These are phyloP conservation scores for Podarcis lilfordi DNA, from an alignment of 2,797 vertebrate species.

Conservation along the genomic window DNA sequence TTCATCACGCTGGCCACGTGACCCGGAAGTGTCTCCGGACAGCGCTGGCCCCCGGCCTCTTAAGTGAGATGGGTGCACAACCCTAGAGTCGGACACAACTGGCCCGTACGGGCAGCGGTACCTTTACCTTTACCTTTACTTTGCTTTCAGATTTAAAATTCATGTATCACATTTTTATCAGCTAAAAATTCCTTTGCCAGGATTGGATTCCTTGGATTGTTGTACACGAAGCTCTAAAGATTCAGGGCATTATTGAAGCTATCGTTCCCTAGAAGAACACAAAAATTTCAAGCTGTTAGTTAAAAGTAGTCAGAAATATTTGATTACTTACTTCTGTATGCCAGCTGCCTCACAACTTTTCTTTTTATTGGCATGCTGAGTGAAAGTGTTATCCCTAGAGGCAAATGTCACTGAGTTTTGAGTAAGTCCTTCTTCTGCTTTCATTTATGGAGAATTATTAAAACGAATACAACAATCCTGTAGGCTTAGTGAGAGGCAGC, in stretches of 20 bases:
- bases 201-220: conserved; percentile 51
- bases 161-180: conserved; percentile 50
- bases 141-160: conserved; percentile 52
- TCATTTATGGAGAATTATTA: background rate
- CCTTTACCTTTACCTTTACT: background rate
- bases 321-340: background rate
- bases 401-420: background rate
- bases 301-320: background rate
- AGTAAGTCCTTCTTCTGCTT: background rate
- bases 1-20: no score
- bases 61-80: no score
- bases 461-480: background rate
- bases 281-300: background rate
- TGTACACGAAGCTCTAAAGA: conserved; percentile 44
- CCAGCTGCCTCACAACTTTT: background rate
- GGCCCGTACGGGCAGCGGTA: no score
- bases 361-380: background rate
- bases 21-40: no score
- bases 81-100: no score
- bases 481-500: background rate
- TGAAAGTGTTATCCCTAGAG: background rate
- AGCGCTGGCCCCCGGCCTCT: no score
- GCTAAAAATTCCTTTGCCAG: conserved; percentile 56
- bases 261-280: background rate
- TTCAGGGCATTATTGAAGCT: conserved; percentile 60